phyloP scores from a whole-genome alignment of 2,797 vertebrate genomes.

The Acanthurus leucopareius region DNA sequence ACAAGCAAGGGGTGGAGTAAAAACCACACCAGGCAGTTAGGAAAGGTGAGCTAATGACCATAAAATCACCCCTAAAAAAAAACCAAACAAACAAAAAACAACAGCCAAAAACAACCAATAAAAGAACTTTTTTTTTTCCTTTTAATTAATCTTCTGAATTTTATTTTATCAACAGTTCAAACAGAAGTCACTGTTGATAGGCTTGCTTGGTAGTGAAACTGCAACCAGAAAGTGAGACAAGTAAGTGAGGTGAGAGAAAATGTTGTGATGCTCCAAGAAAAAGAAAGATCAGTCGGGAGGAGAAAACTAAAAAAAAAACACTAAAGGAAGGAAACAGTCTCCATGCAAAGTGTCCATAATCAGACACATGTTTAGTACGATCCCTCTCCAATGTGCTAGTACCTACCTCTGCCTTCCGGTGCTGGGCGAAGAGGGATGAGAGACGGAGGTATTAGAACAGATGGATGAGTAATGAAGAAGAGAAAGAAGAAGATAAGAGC shows the following conservation, averaged over 20 bases:
- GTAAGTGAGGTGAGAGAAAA: background rate
- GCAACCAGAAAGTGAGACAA: constrained; percentile 21
- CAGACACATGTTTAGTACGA: constrained; percentile 16
- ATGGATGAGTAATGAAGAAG: constrained; percentile 39
- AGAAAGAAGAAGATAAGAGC: background rate
- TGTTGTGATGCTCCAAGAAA: constrained; percentile 16
- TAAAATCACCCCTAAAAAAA: background rate
- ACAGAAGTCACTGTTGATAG: background rate
- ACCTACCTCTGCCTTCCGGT: constrained; percentile 83
- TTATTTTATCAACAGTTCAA: background rate
- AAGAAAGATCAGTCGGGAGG: background rate
- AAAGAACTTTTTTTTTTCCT: too few species aligned
- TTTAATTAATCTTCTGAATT: background rate
- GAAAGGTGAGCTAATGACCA: background rate
- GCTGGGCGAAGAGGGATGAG: constrained; percentile 66
- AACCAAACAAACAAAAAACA: background rate
- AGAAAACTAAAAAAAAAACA: background rate
- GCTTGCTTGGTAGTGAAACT: constrained; percentile 8
- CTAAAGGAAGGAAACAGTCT: background rate
- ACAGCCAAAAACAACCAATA: too few species aligned
- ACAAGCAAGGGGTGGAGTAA: background rate
- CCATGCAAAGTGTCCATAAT: constrained; percentile 38
- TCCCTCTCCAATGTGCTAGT: constrained; percentile 30
- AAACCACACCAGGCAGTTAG: constrained; percentile 2
- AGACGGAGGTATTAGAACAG: constrained; percentile 25